Base-by-base conservation (phyloP, 2,888 invertebrate species). In the Coremacera marginata region DNA sequence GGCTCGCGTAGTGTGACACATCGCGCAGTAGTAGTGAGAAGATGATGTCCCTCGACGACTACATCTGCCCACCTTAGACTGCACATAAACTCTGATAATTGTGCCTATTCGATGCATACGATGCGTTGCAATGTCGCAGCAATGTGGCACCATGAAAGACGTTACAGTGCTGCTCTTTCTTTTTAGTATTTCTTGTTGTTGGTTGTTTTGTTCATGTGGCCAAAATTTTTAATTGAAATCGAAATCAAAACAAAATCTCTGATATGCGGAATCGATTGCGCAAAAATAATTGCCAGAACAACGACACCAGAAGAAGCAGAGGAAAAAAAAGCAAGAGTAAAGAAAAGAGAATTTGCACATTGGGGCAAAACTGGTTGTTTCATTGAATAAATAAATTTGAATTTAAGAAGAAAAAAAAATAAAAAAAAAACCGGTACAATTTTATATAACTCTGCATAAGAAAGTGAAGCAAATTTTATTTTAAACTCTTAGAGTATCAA, bases 261-360 rank as follows among this genome's bases (percentile, higher is more conserved):
- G 84, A 84, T 84, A 88, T 88, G 88, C 88, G 88, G 88, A 88
- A 88, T 87, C 82, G 82, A 85, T 84, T 84, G 81, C 76, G 79
- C 77, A 79, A 79, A 84, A 84, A 84, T 84, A 84, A 83, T 85
- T 84, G 82, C 82, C 79, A 83, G 83, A 84, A 82, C 84, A 86
- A 81, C 84, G 85, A 85, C 84, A 82, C 80, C 82, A 70, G 34
- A 73, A 52, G 49, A 37, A 62, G 52, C 44, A 14, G 25, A 34
- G 27, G 9, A 68, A 25, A 70, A 72, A 68, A 19, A 52, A 68
- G 44, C 44, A 44, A 44, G 44, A 44, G 44, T 44, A 11, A 44
- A 11, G 44, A 4, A 14, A 14, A 11, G 7, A 44, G 44, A 44
- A 4, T 11, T 1, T 14, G 44, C 44, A 44, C 44, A 44, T 44